Evolutionary conservation across 2,888 invertebrate species (phyloP).

Genomic region (Thumatha senex): DNA sequence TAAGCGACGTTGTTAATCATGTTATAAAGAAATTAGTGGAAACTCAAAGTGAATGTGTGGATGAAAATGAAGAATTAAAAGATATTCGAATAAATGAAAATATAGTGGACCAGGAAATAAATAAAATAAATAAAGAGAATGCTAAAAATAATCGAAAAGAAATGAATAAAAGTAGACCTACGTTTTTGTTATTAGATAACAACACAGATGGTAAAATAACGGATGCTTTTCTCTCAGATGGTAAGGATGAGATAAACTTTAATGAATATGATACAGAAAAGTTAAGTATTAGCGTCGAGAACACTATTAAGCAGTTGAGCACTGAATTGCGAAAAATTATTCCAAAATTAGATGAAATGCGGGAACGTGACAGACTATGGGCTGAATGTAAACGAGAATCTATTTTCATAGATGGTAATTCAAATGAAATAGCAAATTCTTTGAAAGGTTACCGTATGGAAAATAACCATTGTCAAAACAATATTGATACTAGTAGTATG

Average conservation of each 20-base stretch:
- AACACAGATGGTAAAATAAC: slow-evolving; percentile 71
- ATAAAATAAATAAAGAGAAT: slow-evolving; percentile 63
- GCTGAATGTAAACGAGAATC: slow-evolving; percentile 52
- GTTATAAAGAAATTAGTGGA: slow-evolving; percentile 78
- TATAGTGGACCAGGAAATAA: slow-evolving; percentile 44
- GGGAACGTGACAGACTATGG: slow-evolving; percentile 71
- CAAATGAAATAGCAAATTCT: slow-evolving; percentile 61
- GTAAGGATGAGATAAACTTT: slow-evolving; percentile 80
- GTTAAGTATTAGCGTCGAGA: slow-evolving; percentile 70
- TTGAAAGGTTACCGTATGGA: slow-evolving; percentile 36
- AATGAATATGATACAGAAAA: slow-evolving; percentile 70
- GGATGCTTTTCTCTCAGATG: slow-evolving; percentile 84
- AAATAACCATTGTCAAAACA: slow-evolving; percentile 31
- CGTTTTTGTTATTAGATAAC: slow-evolving; percentile 72
- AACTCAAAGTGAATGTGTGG: slow-evolving; percentile 57
- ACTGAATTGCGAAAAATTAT: slow-evolving; percentile 76
- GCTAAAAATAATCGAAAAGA: slow-evolving; percentile 67
- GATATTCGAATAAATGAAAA: slow-evolving; percentile 30
- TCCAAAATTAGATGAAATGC: slow-evolving; percentile 78
- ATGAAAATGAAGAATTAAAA: slow-evolving; percentile 39
- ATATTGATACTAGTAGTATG: slow-evolving; percentile 30
- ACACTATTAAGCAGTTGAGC: slow-evolving; percentile 74
- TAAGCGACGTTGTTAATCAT: slow-evolving; percentile 79
- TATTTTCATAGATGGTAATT: slow-evolving; percentile 62
- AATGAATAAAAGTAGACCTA: slow-evolving; percentile 74